These are phyloP conservation scores for Anas capensis DNA, from an alignment of 2,797 vertebrate species.

Conservation along the genomic window DNA sequence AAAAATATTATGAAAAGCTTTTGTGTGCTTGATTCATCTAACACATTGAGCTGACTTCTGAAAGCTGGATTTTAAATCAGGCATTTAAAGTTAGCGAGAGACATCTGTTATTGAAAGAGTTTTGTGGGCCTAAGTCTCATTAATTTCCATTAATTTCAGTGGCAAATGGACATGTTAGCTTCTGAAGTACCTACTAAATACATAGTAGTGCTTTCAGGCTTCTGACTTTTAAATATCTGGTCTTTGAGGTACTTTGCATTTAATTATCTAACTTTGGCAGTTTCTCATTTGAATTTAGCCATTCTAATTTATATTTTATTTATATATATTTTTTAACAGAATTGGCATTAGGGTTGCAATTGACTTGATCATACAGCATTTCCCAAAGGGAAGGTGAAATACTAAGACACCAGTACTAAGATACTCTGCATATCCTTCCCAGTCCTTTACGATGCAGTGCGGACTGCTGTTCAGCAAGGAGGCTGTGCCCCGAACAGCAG, in stretches of 20 bases:
- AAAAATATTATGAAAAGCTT: neutral
- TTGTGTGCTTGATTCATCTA: neutral
- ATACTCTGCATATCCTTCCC: neutral
- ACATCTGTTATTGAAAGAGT: neutral
- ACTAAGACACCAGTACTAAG: neutral
- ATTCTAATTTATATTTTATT: neutral
- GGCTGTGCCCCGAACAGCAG: neutral
- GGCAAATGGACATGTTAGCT: neutral
- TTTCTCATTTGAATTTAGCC: neutral
- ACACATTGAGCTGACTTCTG: neutral
- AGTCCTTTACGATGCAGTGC: fast-evolving
- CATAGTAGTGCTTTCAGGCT: neutral
- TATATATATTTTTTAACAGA: neutral
- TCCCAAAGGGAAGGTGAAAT: neutral
- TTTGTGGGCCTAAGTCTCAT: neutral
- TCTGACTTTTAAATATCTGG: neutral
- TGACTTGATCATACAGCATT: neutral
- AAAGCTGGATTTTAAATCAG: neutral
- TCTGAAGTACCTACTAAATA: neutral
- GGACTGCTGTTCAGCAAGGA: neutral
- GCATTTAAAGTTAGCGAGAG: neutral
- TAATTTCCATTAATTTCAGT: neutral
- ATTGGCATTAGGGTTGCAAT: neutral
- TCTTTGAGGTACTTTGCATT: neutral
- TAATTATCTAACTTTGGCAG: neutral